Evolutionary conservation across 2,888 invertebrate genomes (phyloP).

Genomic region (Heliconius ismenius): DNA sequence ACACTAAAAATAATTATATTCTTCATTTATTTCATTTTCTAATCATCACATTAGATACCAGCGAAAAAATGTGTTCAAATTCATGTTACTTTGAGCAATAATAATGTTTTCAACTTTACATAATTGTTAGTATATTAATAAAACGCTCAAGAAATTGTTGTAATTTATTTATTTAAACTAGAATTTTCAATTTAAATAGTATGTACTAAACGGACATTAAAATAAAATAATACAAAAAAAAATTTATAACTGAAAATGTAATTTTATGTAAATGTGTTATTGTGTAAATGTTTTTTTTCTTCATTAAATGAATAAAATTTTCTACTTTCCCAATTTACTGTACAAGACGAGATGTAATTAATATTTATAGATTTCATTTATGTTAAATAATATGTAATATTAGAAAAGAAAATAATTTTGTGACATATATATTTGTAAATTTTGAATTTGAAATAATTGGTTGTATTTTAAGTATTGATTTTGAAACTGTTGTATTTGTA

Average conservation of each 20-base stretch:
- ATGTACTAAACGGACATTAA: neutral
- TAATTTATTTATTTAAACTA: neutral
- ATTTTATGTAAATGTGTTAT: neutral
- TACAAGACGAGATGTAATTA: neutral
- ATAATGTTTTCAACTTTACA: neutral
- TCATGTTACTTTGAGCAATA: constrained; percentile 16
- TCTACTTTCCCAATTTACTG: neutral
- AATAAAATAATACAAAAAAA: neutral
- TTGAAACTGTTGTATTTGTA: constrained; percentile 65
- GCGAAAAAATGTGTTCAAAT: neutral
- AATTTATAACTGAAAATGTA: neutral
- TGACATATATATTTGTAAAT: constrained; percentile 8
- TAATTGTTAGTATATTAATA: neutral
- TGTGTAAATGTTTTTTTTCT: neutral
- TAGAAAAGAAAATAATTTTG: neutral
- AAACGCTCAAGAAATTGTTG: neutral
- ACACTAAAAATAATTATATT: neutral
- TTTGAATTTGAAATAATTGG: constrained; percentile 23
- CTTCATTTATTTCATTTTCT: neutral
- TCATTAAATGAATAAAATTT: neutral
- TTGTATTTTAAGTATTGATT: constrained; percentile 58
- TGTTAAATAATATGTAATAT: constrained; percentile 1
- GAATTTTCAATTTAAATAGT: no score
- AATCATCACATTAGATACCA: neutral
- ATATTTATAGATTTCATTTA: neutral